A percentile compares a stretch with the other conserved stretches of the same genome.
Conservation (phyloP, 2,797 vertebrate genomes). For the Cirrhinus mrigala region DNA sequence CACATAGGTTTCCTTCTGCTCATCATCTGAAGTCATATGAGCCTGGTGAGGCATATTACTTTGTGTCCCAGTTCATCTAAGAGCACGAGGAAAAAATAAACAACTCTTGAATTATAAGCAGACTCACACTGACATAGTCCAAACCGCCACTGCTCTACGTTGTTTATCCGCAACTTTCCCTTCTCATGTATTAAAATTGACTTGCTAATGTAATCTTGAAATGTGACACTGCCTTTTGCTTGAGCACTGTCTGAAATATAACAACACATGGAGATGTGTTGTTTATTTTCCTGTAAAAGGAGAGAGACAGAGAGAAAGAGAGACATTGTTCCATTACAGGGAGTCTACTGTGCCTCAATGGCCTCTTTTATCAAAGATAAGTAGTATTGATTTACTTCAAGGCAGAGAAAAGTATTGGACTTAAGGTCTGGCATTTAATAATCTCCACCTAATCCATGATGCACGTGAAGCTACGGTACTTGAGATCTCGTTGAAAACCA, state of each 20-base stretch:
- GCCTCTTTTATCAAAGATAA: slow-evolving; percentile 84
- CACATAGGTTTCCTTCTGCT: slow-evolving; percentile 60
- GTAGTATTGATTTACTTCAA: slow-evolving; percentile 84
- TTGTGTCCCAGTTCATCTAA: slow-evolving; percentile 63
- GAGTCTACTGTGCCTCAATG: slow-evolving; percentile 76
- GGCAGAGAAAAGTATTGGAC: slow-evolving; percentile 81
- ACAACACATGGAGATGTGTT: not conserved
- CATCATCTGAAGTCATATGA: slow-evolving; percentile 67
- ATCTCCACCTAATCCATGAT: slow-evolving; percentile 81
- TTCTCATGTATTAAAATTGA: slow-evolving; percentile 72
- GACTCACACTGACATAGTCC: slow-evolving; percentile 63
- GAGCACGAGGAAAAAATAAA: slow-evolving; percentile 53
- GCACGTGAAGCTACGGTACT: slow-evolving; percentile 69
- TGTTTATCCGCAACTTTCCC: slow-evolving; percentile 77
- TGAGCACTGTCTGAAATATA: slow-evolving; percentile 41
- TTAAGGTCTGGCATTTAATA: slow-evolving; percentile 86
- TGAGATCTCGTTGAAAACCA: slow-evolving; percentile 67
- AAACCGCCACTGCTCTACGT: slow-evolving; percentile 67
- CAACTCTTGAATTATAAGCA: slow-evolving; percentile 56
- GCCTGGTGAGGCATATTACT: slow-evolving; percentile 60
- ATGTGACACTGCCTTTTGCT: slow-evolving; percentile 13
- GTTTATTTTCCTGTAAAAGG: slow-evolving; percentile 49
- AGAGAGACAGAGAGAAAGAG: slow-evolving; percentile 32
- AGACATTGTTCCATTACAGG: slow-evolving; percentile 65
- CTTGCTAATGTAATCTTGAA: slow-evolving; percentile 65